A percentile compares a stretch with the other conserved stretches of the same genome.
These are phyloP conservation scores for Myotis daubentonii DNA, from an alignment of 2,797 vertebrate genomes.

Conservation along the genomic window DNA sequence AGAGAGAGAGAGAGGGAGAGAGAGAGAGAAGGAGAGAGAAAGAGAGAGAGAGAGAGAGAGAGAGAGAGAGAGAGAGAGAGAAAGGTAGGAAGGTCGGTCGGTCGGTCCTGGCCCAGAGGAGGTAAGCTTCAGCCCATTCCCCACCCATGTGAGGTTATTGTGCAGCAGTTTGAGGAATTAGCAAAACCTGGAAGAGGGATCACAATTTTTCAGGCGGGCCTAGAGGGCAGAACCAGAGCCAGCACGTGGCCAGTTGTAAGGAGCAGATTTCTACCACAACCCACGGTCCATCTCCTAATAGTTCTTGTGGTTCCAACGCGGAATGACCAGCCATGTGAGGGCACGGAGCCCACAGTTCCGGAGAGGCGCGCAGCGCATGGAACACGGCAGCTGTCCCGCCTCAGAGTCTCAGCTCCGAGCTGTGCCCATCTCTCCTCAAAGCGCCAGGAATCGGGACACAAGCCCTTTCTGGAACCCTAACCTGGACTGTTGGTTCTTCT, in stretches of 20 bases:
- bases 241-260: rapidly evolving
- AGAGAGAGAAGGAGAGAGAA: no score
- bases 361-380: not conserved
- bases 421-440: rapidly evolving
- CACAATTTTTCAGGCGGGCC: not conserved
- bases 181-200: not conserved
- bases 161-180: not conserved
- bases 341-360: rapidly evolving
- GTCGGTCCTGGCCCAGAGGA: not conserved
- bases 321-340: not conserved
- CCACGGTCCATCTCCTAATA: not conserved
- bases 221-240: not conserved
- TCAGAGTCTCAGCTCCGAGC: not conserved
- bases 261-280: not conserved
- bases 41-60: no score
- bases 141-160: not conserved
- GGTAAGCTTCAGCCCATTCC: not conserved
- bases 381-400: not conserved
- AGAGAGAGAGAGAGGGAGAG: no score
- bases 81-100: no score
- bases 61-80: no score
- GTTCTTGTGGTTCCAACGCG: not conserved
- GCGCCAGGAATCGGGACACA: not conserved
- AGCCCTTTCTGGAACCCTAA: not conserved
- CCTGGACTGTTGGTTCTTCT: not conserved